Percentiles rank a stretch among this genome's conserved stretches.
Conservation (phyloP, 2,888 invertebrate genomes). For the Meiosimyza platycephala region DNA sequence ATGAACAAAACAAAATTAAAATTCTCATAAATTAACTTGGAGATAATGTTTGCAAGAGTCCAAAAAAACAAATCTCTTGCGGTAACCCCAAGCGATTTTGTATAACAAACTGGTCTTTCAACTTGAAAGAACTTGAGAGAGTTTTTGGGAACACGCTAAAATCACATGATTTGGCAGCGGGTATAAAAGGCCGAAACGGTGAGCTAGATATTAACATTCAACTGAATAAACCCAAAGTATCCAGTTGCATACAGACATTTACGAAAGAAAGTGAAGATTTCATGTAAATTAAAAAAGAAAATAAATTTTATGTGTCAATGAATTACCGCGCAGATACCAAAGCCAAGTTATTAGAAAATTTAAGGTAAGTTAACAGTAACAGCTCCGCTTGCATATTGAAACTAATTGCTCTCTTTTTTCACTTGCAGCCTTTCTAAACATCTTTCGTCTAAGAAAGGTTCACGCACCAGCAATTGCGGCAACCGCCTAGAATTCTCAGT, state of each 20-base stretch:
- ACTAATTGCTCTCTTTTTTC: neutral
- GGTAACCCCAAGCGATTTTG: neutral
- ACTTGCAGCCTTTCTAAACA: conserved; percentile 81
- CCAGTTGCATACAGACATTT: neutral
- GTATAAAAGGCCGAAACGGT: conserved; percentile 38
- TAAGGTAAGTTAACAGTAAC: conserved; percentile 56
- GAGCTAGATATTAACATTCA: conserved; percentile 33
- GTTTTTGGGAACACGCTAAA: conserved; percentile 12
- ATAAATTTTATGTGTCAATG: conserved; percentile 52
- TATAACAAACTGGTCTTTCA: conserved; percentile 16
- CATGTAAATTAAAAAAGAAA: too few relatives aligned
- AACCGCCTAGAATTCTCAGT: conserved; percentile 87
- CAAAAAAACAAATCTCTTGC: neutral
- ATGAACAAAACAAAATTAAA: neutral
- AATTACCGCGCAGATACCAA: conserved; percentile 63
- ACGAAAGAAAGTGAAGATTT: too few relatives aligned
- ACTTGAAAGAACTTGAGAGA: neutral
- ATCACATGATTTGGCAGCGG: conserved; percentile 13
- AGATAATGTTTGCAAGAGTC: neutral
- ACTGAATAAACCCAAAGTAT: conserved; percentile 12
- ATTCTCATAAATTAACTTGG: neutral
- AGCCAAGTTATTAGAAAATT: conserved; percentile 63
- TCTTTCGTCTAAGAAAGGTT: conserved; percentile 83
- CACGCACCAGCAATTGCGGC: conserved; percentile 85
- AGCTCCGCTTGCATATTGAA: neutral